phyloP scores from a whole-genome alignment of 2,113 vertebrate genomes.

The Oplegnathus fasciatus region DNA sequence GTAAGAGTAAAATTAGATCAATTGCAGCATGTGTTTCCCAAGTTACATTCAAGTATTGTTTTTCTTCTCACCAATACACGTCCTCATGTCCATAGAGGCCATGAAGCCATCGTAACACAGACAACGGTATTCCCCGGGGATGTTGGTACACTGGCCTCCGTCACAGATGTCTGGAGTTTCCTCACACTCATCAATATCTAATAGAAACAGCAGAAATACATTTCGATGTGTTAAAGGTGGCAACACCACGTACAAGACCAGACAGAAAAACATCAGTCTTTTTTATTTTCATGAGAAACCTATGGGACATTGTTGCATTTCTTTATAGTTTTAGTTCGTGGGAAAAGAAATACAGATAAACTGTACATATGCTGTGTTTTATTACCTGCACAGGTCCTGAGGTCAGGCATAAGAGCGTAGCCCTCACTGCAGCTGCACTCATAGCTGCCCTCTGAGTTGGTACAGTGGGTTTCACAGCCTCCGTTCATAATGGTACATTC shows the following conservation, averaged over 20 bases:
- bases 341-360: background rate
- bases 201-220: background rate
- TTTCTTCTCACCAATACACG: conserved; percentile 89
- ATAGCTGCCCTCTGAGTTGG: conserved; percentile 95
- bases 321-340: background rate
- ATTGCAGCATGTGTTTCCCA: background rate
- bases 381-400: conserved; percentile 91
- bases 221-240: background rate
- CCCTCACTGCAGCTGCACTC: conserved; percentile 92
- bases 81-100: conserved; percentile 91
- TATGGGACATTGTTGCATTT: background rate
- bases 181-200: conserved; percentile 87
- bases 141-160: conserved; percentile 92
- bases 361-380: background rate
- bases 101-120: conserved; percentile 93
- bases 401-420: conserved; percentile 91
- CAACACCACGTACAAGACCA: background rate
- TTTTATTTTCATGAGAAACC: background rate
- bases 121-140: conserved; percentile 92
- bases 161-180: conserved; percentile 93
- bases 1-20: background rate
- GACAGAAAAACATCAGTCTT: background rate
- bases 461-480: conserved; percentile 91
- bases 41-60: background rate
- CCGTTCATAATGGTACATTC: conserved; percentile 89